Percentiles rank a stretch among this genome's conserved stretches.
Conservation (phyloP, 2,797 vertebrate genomes). For the Bovichtus variegatus region DNA sequence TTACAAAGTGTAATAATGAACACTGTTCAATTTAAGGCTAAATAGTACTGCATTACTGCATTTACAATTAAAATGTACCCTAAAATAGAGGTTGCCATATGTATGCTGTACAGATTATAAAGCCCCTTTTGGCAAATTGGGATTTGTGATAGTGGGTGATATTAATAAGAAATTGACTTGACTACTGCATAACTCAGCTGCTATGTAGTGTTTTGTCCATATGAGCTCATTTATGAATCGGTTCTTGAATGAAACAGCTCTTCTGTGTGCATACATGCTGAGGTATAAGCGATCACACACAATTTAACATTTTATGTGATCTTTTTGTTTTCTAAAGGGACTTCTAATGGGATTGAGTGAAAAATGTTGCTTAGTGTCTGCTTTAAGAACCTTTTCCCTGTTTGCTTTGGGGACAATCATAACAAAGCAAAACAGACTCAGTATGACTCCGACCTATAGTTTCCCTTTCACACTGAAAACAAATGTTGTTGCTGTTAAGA, state of each 20-base stretch:
- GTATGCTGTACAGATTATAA: too few relatives aligned
- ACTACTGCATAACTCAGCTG: background rate
- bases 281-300: background rate
- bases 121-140: too few relatives aligned
- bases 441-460: background rate
- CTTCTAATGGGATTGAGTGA: background rate
- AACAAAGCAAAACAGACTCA: background rate
- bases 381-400: background rate
- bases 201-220: background rate
- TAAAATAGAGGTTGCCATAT: too few relatives aligned
- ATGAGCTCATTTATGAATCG: background rate
- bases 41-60: too few relatives aligned
- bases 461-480: background rate
- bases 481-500: constrained; percentile 21
- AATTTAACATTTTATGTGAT: background rate
- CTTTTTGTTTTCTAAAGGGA: background rate
- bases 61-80: too few relatives aligned
- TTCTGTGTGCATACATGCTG: background rate
- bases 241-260: background rate
- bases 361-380: background rate
- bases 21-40: too few relatives aligned
- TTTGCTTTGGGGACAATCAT: background rate
- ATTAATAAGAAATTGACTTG: too few relatives aligned
- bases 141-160: too few relatives aligned
- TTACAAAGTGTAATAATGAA: too few relatives aligned